Evolutionary conservation across 2,888 invertebrate genomes (phyloP), one percentile per base, ranked within the genome.

Genomic region (Coleophora flavipennella): DNA sequence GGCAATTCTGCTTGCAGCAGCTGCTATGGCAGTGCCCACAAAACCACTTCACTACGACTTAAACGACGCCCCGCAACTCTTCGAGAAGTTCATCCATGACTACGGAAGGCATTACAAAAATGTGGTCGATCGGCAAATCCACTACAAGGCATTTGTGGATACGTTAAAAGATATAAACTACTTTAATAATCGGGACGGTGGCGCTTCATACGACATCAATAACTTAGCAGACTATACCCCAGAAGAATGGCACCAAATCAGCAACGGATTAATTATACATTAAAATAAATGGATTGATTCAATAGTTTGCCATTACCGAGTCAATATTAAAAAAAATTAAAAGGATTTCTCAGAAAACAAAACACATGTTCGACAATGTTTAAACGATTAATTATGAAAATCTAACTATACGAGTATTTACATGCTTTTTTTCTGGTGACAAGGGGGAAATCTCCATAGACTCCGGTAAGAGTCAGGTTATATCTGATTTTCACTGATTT

Each of bases 81-180:
- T 62, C 27, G 56, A 57, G 13, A 45, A 58, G 10, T 64, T 58
- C 38, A 46, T 55, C 0, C 47, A 45, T 13, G 53, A 61, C 12
- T 46, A 46, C 37, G 44, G 55, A 8, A 58, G 46, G 40, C 34
- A 41, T 1, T 64, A 62, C 41, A 54, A 53, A 36, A 48, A 57
- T 40, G 51, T 54, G 0, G 51, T 39, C 0, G 63, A 62, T 20
- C 51, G 44, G 35, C 36, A 51, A 7, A 10, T 36, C 9, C 66
- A 61, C 39, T 62, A 48, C 31, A 27, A 52, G 25, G 47, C 49
- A 3, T 66, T 66, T 14, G 13, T 35, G 9, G 26, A 44, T 10
- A 41, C 20, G 13, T 36, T 48, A 14, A 28, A 31, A 8, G 25
- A 35, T 9, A 41, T 41, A 2, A 41, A 38, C 26, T 14, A 13